These are phyloP conservation scores for Lithophane leautieri DNA, from an alignment of 2,888 invertebrate genomes.

Conservation along the genomic window DNA sequence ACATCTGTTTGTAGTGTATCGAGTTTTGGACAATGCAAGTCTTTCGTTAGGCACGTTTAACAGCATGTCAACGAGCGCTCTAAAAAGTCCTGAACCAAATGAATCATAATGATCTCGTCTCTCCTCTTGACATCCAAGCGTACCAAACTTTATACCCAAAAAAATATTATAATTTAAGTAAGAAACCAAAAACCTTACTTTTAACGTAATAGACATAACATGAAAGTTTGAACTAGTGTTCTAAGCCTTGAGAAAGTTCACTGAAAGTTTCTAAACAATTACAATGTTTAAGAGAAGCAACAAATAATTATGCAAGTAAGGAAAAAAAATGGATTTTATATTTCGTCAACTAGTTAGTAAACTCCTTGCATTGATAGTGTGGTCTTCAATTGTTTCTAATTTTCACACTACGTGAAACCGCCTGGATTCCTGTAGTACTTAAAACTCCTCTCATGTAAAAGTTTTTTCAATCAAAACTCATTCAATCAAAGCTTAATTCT, in stretches of 20 bases:
- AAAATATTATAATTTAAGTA: not conserved
- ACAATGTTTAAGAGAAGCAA: conserved; percentile 1
- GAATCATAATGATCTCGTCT: conserved; percentile 24
- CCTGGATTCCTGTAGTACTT: conserved; percentile 1
- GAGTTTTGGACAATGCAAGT: not conserved
- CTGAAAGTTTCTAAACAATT: conserved; percentile 13
- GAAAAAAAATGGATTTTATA: not conserved
- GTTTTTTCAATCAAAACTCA: conserved; percentile 73
- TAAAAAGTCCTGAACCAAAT: conserved; percentile 18
- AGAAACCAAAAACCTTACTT: not conserved
- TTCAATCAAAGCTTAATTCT: conserved; percentile 68
- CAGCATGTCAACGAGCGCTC: conserved; percentile 4
- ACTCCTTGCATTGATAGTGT: too few species aligned
- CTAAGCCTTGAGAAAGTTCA: not conserved
- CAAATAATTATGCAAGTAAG: not conserved
- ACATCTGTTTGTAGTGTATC: too few species aligned
- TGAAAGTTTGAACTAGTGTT: not conserved
- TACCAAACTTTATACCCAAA: not conserved
- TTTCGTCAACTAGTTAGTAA: not conserved
- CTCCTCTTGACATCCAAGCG: not conserved
- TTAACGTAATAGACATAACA: not conserved
- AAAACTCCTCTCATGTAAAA: conserved; percentile 50
- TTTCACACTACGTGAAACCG: conserved; percentile 8
- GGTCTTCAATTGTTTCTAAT: not conserved
- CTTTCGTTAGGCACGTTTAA: conserved; percentile 17